Conservation (phyloP, 2,797 vertebrate species). For the Xenopus petersii region DNA sequence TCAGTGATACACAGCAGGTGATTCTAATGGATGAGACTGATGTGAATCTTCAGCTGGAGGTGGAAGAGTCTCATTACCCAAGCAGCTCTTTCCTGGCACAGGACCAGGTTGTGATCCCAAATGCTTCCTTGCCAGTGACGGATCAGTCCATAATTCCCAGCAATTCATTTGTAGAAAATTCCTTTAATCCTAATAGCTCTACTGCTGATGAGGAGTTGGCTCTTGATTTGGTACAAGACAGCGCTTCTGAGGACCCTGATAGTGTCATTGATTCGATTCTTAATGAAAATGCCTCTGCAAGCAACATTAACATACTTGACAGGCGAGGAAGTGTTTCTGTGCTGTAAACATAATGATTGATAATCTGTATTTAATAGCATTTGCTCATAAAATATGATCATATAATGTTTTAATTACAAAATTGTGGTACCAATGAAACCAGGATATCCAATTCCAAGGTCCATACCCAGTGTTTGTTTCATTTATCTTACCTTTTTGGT, state of each 20-base stretch:
- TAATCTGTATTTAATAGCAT: too few relatives aligned
- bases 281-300: slow-evolving; percentile 51
- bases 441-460: too few relatives aligned
- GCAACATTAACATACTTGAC: slow-evolving; percentile 51
- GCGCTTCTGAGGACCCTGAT: slow-evolving; percentile 53
- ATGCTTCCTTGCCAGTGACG: not conserved
- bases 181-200: not conserved
- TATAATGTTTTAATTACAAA: too few relatives aligned
- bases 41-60: slow-evolving; percentile 32
- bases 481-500: too few relatives aligned
- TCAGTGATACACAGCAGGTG: slow-evolving; percentile 6
- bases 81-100: not conserved
- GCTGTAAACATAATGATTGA: not conserved
- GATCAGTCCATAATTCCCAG: not conserved
- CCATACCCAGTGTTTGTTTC: too few relatives aligned
- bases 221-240: slow-evolving; percentile 47
- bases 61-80: slow-evolving; percentile 1
- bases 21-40: slow-evolving; percentile 41
- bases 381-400: too few relatives aligned
- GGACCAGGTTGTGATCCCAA: not conserved
- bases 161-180: not conserved
- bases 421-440: too few relatives aligned
- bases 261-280: slow-evolving; percentile 59
- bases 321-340: slow-evolving; percentile 47
- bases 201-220: slow-evolving; percentile 43